Evolutionary conservation across 2,797 vertebrate genomes (phyloP), one percentile per base, ranked within the genome.

Genomic region (Ispidina lecontei): DNA sequence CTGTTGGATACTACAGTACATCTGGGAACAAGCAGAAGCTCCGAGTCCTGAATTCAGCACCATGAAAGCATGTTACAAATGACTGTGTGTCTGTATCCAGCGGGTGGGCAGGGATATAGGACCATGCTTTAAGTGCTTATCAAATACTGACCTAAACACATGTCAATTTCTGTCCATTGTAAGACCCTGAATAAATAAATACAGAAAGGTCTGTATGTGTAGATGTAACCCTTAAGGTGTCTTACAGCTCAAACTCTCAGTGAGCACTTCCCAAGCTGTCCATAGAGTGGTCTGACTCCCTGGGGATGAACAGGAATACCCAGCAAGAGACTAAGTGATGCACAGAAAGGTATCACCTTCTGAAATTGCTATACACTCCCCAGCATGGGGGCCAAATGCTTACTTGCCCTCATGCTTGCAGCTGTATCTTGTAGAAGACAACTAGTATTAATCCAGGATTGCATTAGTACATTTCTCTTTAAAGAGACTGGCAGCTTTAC

Each of bases 371-470:
- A 5, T 6, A 3, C 28, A 35, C 15, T 73, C 11, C 29, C 9
- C 15, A 7, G 6, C 19, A 41, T 6, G 0, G 0, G 79, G 56
- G 39, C 56, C 35, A 80, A 67, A 39, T 2, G 12, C 18, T 18
- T 65, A 18, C 20, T 62, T 58, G 65, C 18, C 5, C 58, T 37
- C 21, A 4, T 3, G 17, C 15, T 11, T 64, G 54, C 58, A 51
- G 52, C 25, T 65, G 14, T 9, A 10, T n/a, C 74, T 76, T 37
- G 14, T 17, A n/a, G 41, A 60, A 63, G 22, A 71, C 7, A n/a
- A 47, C 10, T 41, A 77, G 54, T 2, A 0, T 11, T 4, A 84
- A 59, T 29, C 78, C 52, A 59, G 59, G 51, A 56, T 6, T 69
- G 16, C 29, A 56, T 14, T 70, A 39, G 7, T 22, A 12, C 25